Conservation (phyloP, 2,113 vertebrate species). For the Anguilla japonica region DNA sequence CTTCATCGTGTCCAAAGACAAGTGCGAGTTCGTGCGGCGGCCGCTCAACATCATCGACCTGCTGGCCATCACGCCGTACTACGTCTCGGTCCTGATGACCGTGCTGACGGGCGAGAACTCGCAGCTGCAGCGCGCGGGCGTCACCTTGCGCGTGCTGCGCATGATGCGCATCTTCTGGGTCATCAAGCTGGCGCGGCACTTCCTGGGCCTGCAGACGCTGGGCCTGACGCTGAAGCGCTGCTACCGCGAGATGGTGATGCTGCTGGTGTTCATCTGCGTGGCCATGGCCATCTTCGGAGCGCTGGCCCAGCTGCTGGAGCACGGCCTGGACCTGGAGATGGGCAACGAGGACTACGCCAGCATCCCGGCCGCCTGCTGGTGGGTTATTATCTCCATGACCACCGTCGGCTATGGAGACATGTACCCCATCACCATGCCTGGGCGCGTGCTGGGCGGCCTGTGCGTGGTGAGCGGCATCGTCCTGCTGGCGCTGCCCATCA, state of each 20-base stretch:
- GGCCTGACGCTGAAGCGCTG: slow-evolving; percentile 92
- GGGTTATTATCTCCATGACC: slow-evolving; percentile 99
- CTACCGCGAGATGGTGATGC: slow-evolving; percentile 96
- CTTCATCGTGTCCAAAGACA: slow-evolving; percentile 92
- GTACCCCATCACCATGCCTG: slow-evolving; percentile 90
- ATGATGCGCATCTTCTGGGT: slow-evolving; percentile 98
- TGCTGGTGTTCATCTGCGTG: slow-evolving; percentile 91
- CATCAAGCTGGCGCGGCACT: slow-evolving; percentile 95
- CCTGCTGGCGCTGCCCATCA: slow-evolving; percentile 90
- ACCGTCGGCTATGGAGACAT: slow-evolving; percentile 97
- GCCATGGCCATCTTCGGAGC: slow-evolving; percentile 97
- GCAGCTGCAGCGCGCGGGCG: slow-evolving; percentile 90
- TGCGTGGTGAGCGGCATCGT: slow-evolving; percentile 96
- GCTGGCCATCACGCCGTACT: slow-evolving; percentile 92
- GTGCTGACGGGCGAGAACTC: slow-evolving; percentile 89
- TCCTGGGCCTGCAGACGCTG: slow-evolving; percentile 93
- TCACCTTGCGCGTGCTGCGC: slow-evolving; percentile 88
- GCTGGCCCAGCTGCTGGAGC: slow-evolving; percentile 91
- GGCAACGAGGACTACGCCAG: slow-evolving; percentile 92
- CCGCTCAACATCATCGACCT: slow-evolving; percentile 97
- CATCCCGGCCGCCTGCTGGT: slow-evolving; percentile 96
- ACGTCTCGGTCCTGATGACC: slow-evolving; percentile 88
- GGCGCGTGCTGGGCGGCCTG: slow-evolving; percentile 88
- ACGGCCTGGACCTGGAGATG: slow-evolving; percentile 85
- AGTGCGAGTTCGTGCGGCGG: slow-evolving; percentile 90